Evolutionary conservation across 2,113 vertebrate genomes (phyloP).

Genomic region (Mastomys natalensis): DNA sequence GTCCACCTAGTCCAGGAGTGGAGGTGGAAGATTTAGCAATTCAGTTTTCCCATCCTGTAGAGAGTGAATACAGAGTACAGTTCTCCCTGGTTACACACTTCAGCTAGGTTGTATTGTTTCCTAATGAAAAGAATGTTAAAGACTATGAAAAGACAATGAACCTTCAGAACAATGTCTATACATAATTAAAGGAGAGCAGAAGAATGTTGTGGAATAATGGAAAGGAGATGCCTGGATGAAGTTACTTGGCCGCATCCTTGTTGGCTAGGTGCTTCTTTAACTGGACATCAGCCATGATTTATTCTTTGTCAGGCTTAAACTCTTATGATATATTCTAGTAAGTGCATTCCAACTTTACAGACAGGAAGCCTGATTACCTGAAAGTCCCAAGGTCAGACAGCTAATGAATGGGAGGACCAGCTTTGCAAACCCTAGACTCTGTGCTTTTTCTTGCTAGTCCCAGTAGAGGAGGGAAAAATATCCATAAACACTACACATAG

Average conservation of each 20-base stretch:
- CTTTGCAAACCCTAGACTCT: background rate
- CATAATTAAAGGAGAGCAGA: background rate
- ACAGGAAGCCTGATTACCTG: background rate
- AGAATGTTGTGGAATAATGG: background rate
- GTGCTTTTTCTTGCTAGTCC: background rate
- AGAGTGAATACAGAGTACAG: background rate
- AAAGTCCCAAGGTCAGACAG: conserved; percentile 1
- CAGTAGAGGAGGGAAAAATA: conserved; percentile 23
- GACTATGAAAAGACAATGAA: background rate
- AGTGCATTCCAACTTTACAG: conserved; percentile 29
- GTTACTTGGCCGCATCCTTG: background rate
- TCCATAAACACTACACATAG: background rate
- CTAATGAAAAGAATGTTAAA: background rate
- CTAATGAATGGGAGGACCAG: background rate
- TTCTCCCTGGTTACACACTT: background rate
- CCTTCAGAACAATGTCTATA: background rate
- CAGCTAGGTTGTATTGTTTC: background rate
- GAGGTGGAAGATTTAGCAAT: conserved; percentile 11
- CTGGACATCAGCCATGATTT: background rate
- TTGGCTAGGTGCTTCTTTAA: background rate
- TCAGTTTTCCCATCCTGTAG: background rate
- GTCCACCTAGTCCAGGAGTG: background rate
- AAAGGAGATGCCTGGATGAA: background rate
- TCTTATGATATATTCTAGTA: background rate
- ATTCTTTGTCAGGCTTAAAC: background rate